Evolutionary conservation across 2,113 vertebrate species (phyloP).

Genomic region (Rallus limicola): DNA sequence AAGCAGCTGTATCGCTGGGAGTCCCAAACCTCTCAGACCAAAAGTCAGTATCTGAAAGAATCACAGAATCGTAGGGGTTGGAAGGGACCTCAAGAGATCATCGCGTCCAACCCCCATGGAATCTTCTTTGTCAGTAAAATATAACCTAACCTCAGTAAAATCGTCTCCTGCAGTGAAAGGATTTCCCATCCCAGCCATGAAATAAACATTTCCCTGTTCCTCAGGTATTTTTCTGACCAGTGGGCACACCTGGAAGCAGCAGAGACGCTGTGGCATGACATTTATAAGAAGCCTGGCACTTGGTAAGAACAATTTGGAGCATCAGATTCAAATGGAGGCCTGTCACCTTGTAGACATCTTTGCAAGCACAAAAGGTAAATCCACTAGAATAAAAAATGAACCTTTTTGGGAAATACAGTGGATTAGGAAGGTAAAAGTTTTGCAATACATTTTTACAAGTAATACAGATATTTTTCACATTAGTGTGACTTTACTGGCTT

Average conservation of each 20-base stretch:
- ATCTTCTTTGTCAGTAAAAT: neutral
- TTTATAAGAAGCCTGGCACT: slow-evolving; percentile 46
- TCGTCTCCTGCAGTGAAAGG: neutral
- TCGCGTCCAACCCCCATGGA: too few relatives aligned
- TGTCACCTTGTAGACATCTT: slow-evolving; percentile 54
- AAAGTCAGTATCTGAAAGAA: neutral
- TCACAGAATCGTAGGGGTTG: too few relatives aligned
- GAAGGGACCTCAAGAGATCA: too few relatives aligned
- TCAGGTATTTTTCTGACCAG: slow-evolving; percentile 74
- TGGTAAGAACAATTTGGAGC: slow-evolving; percentile 49
- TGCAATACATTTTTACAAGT: neutral
- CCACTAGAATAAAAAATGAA: neutral
- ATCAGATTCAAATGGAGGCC: slow-evolving; percentile 62
- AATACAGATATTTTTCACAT: neutral
- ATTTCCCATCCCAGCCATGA: neutral
- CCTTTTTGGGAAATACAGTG: neutral
- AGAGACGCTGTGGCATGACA: slow-evolving; percentile 67
- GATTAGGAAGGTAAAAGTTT: neutral
- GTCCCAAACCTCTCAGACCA: neutral
- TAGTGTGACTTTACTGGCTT: neutral
- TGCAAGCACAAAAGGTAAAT: slow-evolving; percentile 52
- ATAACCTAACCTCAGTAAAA: neutral
- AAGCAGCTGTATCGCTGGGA: neutral
- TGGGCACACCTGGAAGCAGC: slow-evolving; percentile 66
- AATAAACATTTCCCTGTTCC: neutral